Conservation (phyloP, 1,140 invertebrate genomes). For the Pantala flavescens region DNA sequence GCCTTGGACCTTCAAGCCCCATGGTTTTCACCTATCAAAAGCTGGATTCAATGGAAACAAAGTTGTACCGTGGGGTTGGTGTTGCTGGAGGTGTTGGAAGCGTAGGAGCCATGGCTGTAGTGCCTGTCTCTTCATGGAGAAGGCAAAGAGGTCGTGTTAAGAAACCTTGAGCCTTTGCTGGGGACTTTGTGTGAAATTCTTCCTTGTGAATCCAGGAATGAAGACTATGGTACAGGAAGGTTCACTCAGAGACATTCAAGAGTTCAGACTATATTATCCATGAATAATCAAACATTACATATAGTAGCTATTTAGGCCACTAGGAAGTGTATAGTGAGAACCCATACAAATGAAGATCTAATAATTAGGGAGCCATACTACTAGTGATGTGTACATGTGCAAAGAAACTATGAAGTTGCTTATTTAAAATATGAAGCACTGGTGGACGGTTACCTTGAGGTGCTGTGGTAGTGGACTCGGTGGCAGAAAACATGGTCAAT, state of each 20-base stretch:
- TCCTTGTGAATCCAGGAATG: not conserved
- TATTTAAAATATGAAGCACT: not conserved
- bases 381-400: not conserved
- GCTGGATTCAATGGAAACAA: not conserved
- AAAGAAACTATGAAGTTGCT: not conserved
- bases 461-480: not conserved
- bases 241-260: not conserved
- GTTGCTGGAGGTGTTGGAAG: not conserved
- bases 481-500: too few species aligned
- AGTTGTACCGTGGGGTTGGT: not conserved
- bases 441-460: not conserved
- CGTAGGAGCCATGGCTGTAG: not conserved
- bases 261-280: not conserved
- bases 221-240: not conserved
- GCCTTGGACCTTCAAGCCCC: not conserved
- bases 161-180: not conserved
- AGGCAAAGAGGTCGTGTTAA: conserved; percentile 1
- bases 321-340: not conserved
- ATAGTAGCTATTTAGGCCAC: not conserved
- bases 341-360: not conserved
- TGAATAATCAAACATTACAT: not conserved
- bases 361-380: not conserved
- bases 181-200: not conserved
- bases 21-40: not conserved
- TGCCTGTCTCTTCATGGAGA: not conserved